These are phyloP conservation scores for Gephyroberyx darwinii DNA, from an alignment of 2,797 vertebrate genomes.

Conservation along the genomic window DNA sequence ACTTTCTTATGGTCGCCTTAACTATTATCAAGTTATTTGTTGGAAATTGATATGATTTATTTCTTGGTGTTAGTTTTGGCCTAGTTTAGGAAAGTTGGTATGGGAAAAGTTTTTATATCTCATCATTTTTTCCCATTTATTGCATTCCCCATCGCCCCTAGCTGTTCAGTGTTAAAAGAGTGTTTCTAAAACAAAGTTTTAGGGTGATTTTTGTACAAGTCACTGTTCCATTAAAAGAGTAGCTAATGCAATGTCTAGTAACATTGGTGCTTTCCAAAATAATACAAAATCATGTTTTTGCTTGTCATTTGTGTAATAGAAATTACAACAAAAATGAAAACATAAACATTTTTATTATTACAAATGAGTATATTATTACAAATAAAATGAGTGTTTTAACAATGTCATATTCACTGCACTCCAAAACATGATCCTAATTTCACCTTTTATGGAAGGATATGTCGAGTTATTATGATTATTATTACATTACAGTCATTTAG, in stretches of 20 bases:
- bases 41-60: conserved; percentile 70
- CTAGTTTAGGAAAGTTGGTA: conserved; percentile 61
- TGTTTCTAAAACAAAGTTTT: conserved; percentile 40
- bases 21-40: conserved; percentile 67
- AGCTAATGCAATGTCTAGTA: conserved; percentile 8
- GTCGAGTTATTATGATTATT: not conserved
- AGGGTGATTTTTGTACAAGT: conserved; percentile 30
- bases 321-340: not conserved
- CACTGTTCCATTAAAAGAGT: conserved; percentile 14
- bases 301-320: not conserved
- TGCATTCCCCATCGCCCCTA: conserved; percentile 45
- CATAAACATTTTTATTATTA: not conserved
- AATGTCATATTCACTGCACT: not conserved
- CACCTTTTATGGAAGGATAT: not conserved
- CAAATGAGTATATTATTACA: not conserved
- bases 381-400: not conserved
- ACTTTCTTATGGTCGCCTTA: conserved; percentile 40
- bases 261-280: not conserved
- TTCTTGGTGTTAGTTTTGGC: conserved; percentile 56
- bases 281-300: not conserved
- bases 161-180: conserved; percentile 35
- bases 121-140: conserved; percentile 54
- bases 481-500: not conserved
- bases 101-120: conserved; percentile 67
- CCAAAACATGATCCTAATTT: not conserved